Evolutionary conservation across 2,113 vertebrate species (phyloP).

Genomic region (Leptocoma aspasia): DNA sequence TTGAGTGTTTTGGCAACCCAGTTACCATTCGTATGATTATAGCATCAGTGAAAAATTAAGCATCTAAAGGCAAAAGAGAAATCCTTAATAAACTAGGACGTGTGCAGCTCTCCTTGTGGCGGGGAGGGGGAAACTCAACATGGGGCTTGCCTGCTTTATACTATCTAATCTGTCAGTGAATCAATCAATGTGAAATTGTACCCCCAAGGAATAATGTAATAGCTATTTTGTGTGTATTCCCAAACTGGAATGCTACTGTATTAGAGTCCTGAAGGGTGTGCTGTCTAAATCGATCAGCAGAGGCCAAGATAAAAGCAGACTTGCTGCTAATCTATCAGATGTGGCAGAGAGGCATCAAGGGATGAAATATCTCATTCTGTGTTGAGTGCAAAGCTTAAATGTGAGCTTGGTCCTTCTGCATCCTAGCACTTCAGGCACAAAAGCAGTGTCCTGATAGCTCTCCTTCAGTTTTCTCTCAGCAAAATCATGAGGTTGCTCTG

Average conservation of each 20-base stretch:
- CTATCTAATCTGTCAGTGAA: neutral
- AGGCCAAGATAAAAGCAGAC: neutral
- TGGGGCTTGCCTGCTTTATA: neutral
- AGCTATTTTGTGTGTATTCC: neutral
- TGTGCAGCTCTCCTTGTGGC: neutral
- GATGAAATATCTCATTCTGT: neutral
- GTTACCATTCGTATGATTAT: neutral
- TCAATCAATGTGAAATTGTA: neutral
- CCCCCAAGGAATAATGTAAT: neutral
- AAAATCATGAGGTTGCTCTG: neutral
- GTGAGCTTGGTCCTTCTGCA: neutral
- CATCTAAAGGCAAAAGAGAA: neutral
- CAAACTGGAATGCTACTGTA: neutral
- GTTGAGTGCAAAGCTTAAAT: neutral
- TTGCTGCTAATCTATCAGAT: neutral
- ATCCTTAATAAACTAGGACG: neutral
- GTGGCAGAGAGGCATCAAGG: neutral
- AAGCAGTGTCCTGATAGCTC: neutral
- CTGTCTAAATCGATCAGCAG: neutral
- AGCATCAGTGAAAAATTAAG: neutral
- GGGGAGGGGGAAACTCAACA: fast-evolving
- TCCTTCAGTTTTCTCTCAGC: neutral
- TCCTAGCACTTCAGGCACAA: neutral
- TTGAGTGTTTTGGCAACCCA: neutral
- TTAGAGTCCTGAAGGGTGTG: neutral